A percentile compares a stretch with the other conserved stretches of the same genome.
Evolutionary conservation across 2,113 vertebrate genomes (phyloP).

Genomic region (Salvator merianae): DNA sequence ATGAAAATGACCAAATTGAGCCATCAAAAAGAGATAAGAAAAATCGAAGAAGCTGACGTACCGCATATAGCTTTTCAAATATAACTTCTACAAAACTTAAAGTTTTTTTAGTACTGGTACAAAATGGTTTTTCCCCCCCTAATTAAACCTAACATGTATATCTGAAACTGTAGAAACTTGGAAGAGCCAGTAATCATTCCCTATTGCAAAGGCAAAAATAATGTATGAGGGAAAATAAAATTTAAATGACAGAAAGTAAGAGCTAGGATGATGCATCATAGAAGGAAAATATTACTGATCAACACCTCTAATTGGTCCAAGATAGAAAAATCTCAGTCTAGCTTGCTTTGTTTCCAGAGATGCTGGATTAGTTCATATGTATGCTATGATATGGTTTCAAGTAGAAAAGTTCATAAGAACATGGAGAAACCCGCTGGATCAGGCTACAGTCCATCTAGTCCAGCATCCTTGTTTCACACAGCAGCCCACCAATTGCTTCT

Average conservation of each 20-base stretch:
- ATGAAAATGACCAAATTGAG: background rate
- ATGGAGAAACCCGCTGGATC: no score
- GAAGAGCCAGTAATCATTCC: background rate
- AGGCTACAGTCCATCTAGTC: no score
- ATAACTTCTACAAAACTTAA: background rate
- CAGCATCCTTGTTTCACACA: no score
- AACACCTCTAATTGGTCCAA: no score
- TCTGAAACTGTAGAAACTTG: background rate
- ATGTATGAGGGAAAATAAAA: no score
- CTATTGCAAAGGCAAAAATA: background rate
- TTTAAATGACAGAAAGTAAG: no score
- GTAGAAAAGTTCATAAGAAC: background rate
- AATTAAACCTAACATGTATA: background rate
- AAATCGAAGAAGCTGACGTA: background rate
- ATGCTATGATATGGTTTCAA: constrained; percentile 10
- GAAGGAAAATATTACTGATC: background rate
- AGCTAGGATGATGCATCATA: background rate
- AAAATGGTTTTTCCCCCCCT: background rate
- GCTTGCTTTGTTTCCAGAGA: no score
- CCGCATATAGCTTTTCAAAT: background rate
- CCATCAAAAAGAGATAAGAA: background rate
- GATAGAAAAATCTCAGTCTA: no score
- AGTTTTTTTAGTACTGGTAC: background rate
- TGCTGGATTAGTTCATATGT: background rate
- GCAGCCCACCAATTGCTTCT: background rate